Percentiles rank a stretch among this genome's conserved stretches.
These are phyloP conservation scores for Ectemnius cavifrons DNA, from an alignment of 2,888 invertebrate genomes.

Conservation along the genomic window DNA sequence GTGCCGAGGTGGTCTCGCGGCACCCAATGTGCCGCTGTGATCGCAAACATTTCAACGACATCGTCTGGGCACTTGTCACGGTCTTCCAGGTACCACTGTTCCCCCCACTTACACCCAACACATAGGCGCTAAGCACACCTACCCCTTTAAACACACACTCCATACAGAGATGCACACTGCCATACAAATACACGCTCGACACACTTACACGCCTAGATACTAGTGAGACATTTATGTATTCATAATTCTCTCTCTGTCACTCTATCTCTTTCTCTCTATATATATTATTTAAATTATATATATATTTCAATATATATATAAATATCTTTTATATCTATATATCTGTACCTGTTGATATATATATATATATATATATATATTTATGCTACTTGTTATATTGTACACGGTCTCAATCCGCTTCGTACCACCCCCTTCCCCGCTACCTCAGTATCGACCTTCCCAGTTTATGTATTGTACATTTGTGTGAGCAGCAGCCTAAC, in stretches of 20 bases:
- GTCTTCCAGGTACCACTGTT: conserved; percentile 91
- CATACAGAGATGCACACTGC: conserved; percentile 19
- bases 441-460: not conserved
- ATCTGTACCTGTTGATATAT: conserved; percentile 24
- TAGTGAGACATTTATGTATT: conserved; percentile 20
- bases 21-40: conserved; percentile 96
- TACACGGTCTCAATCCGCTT: conserved; percentile 17
- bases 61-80: conserved; percentile 98
- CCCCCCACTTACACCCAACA: conserved; percentile 51
- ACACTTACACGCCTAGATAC: conserved; percentile 31
- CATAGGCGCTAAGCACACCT: conserved; percentile 3
- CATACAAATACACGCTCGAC: conserved; percentile 29
- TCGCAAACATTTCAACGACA: conserved; percentile 99
- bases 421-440: not conserved
- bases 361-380: conserved; percentile 31
- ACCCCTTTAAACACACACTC: too few relatives aligned
- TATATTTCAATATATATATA: conserved; percentile 5
- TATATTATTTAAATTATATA: conserved; percentile 8
- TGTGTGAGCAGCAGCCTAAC: too few relatives aligned
- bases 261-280: conserved; percentile 22
- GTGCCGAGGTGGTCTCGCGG: conserved; percentile 93
- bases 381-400: conserved; percentile 10
- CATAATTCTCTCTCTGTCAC: conserved; percentile 18
- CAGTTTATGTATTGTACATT: too few relatives aligned
- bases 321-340: conserved; percentile 22